Evolutionary conservation across 2,113 vertebrate genomes (phyloP), one percentile per base, ranked within the genome.

Genomic region (Neogale vison): DNA sequence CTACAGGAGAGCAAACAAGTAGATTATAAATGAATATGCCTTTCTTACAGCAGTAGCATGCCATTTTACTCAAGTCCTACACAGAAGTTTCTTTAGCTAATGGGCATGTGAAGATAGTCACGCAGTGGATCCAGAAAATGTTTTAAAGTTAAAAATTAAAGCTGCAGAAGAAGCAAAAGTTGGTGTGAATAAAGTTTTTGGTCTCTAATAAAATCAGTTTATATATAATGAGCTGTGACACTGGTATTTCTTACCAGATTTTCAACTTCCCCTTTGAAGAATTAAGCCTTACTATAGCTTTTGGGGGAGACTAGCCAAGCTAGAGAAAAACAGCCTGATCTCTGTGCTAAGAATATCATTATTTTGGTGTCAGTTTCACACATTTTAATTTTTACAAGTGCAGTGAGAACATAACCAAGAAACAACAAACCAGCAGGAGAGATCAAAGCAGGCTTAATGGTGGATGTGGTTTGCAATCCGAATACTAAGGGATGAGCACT

Each of bases 161-260:
- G 47, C n/a, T 95, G 45, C 45, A 93, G 79, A 74, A 93, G 55
- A 69, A 83, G 47, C 67, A 91, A 93, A 90, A 92, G 63, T 31
- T 83, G 31, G 9, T 92, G 47, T 86, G 83, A 90, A 86, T 94
- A 88, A 97, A 93, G 74, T 29, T 93, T 69, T 83, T 77, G 45
- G 52, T 72, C 7, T 96, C 72, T 93, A 91, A 93, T 97, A 97
- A 97, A 93, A 87, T 86, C 26, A 65, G 42, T 92, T 79, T 97
- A 31, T 93, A 45, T 90, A 90, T 87, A 87, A 74, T 87, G 57
- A 74, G 67, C 36, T 72, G 52, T 93, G 93, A 93, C 69, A 83
- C 26, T 96, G 23, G 9, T 76, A 59, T 82, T 89, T 97, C 47
- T 85, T 89, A 11, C 13, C 86, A 61, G 59, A 50, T 17, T 80